These are phyloP conservation scores for Caenorhabditis sp. DNA, from an alignment of 2,888 invertebrate genomes.

Conservation along the genomic window DNA sequence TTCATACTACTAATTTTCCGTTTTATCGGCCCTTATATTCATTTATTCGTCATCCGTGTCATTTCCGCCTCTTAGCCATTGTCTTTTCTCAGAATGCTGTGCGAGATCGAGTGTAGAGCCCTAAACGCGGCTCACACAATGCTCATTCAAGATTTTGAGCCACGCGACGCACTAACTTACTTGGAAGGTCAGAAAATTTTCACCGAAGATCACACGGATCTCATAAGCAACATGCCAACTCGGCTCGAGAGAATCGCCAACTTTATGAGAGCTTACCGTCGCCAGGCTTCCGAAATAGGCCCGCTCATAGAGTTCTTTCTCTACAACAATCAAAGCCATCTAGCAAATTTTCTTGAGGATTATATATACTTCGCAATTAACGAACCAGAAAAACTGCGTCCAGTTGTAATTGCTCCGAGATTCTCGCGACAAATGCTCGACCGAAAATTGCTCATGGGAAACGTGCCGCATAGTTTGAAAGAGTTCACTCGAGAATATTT, in stretches of 20 bases:
- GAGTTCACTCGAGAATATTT: conserved; percentile 11
- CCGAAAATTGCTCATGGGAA: conserved; percentile 37
- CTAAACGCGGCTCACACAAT: conserved; percentile 27
- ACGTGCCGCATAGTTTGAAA: conserved; percentile 30
- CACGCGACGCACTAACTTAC: conserved; percentile 35
- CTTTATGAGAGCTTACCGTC: conserved; percentile 34
- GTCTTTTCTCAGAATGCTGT: conserved; percentile 31
- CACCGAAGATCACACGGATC: conserved; percentile 41
- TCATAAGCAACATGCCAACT: conserved; percentile 29
- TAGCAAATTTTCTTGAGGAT: conserved; percentile 32
- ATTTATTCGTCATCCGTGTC: background rate
- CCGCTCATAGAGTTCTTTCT: conserved; percentile 38
- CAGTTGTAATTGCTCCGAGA: conserved; percentile 20
- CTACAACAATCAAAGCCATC: conserved; percentile 39
- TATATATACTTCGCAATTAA: conserved; percentile 21
- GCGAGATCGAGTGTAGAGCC: conserved; percentile 50
- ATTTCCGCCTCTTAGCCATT: background rate
- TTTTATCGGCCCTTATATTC: background rate
- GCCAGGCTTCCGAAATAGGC: conserved; percentile 32
- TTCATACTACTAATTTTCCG: too few species aligned
- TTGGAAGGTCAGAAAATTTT: conserved; percentile 34
- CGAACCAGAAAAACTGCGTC: conserved; percentile 26
- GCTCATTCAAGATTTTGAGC: conserved; percentile 53
- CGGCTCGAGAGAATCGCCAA: conserved; percentile 32
- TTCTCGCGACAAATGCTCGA: conserved; percentile 37